These are phyloP conservation scores for Scrobipalpa costella DNA, from an alignment of 2,888 invertebrate species.

Conservation along the genomic window DNA sequence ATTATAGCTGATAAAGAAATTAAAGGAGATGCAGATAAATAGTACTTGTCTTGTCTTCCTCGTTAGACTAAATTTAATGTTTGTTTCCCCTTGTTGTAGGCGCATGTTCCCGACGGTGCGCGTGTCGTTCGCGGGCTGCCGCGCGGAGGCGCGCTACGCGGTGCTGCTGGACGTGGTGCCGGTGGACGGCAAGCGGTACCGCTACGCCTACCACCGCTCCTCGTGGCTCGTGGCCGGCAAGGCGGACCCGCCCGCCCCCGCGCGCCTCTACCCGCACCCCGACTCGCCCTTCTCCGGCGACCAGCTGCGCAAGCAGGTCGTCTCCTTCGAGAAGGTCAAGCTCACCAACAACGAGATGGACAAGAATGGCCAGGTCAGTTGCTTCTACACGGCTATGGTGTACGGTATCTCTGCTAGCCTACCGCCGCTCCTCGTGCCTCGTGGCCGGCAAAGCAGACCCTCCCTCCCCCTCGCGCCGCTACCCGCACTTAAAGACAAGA, in stretches of 20 bases:
- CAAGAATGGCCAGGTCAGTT: conserved; percentile 92
- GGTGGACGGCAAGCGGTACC: conserved; percentile 97
- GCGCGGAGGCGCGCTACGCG: conserved; percentile 92
- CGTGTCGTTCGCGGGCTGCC: conserved; percentile 93
- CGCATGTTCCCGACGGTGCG: conserved; percentile 99
- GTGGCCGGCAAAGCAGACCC: background rate
- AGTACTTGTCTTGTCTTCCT: too few species aligned
- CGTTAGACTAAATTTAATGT: background rate
- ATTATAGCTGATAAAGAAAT: too few species aligned
- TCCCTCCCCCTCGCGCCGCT: too few species aligned
- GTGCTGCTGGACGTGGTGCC: conserved; percentile 98
- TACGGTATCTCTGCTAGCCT: background rate
- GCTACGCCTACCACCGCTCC: conserved; percentile 98
- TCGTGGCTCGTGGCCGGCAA: conserved; percentile 99
- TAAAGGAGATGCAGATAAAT: too few species aligned
- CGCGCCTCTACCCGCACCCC: conserved; percentile 96
- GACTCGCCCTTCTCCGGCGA: conserved; percentile 98
- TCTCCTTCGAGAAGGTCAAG: conserved; percentile 99
- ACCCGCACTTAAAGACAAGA: too few species aligned
- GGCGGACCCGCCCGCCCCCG: conserved; percentile 97
- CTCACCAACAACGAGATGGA: conserved; percentile 99
- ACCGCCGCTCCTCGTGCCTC: background rate
- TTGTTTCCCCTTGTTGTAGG: conserved; percentile 79
- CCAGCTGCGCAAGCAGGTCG: conserved; percentile 96
- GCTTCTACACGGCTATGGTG: background rate